Evolutionary conservation across 2,888 invertebrate genomes (phyloP), one percentile per base, ranked within the genome.

Genomic region (Lithophane socia): DNA sequence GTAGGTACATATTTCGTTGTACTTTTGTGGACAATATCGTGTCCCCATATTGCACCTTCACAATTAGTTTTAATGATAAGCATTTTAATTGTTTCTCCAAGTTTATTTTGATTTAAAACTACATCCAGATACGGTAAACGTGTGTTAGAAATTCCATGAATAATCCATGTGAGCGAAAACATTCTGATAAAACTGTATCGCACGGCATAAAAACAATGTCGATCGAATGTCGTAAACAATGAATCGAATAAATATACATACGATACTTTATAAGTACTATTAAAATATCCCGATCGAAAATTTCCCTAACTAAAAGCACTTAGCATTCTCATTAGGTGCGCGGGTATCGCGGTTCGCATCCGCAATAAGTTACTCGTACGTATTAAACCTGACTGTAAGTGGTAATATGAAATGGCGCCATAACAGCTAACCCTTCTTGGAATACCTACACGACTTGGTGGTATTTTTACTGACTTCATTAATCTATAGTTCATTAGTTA

Each of bases 371-470:
- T 80, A 85, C 79, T 78, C 73, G 84, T 88, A 90, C 70, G 83
- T 87, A 90, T 90, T 89, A 86, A 91, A 91, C 89, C 84, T 85
- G 89, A 88, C 85, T 89, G 87, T 88, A 83, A 88, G 87, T 89
- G 86, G 83, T 89, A 90, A 91, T 88, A 90, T 91, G 89, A 92
- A 92, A 91, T 92, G 88, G 90, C 88, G 85, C 90, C 89, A 87
- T 92, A 90, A 89, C 90, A 88, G 83, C 86, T 86, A 85, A 87
- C 78, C 85, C 86, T 88, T 88, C 88, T 88, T 72, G 80, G 88
- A 91, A 90, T 85, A 86, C 83, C 84, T 86, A 86, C 84, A 86
- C 84, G 83, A 82, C 80, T 75, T 82, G 76, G 75, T 79, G 74
- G 76, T 86, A 79, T 77, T 83, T 87, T 79, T 77, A 29, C 29